Conservation (phyloP, 2,113 vertebrate species). For the Laticauda laticaudata region DNA sequence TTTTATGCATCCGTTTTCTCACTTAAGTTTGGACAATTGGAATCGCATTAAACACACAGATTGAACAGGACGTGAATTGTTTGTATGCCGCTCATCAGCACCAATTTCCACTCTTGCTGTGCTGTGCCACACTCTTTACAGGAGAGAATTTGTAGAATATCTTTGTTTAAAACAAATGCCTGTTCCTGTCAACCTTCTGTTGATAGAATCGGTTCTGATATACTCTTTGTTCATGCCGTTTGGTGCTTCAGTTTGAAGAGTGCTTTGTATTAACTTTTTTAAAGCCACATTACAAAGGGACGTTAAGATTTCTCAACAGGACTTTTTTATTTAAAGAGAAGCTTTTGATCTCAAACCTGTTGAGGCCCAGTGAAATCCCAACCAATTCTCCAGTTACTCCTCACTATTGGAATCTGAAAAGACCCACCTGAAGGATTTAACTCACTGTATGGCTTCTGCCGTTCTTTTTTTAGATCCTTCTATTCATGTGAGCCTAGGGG, state of each 20-base stretch:
- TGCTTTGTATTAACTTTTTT: constrained; percentile 83
- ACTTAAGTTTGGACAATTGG: neutral
- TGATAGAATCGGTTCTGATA: constrained; percentile 82
- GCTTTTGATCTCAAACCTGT: constrained; percentile 85
- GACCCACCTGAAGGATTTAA: constrained; percentile 85
- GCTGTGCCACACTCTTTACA: neutral
- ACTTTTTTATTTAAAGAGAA: constrained; percentile 75
- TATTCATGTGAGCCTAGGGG: constrained; percentile 71
- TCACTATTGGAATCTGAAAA: constrained; percentile 83
- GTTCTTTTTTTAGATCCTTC: constrained; percentile 67
- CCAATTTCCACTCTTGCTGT: constrained; percentile 28
- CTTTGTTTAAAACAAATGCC: constrained; percentile 76
- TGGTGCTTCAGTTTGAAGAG: constrained; percentile 72
- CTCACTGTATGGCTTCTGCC: constrained; percentile 72
- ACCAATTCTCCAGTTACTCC: constrained; percentile 79
- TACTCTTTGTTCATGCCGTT: constrained; percentile 77
- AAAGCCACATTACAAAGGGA: constrained; percentile 85
- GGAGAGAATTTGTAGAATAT: constrained; percentile 49
- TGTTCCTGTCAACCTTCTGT: constrained; percentile 70
- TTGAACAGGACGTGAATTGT: neutral
- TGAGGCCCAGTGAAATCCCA: constrained; percentile 80
- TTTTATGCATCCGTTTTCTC: neutral
- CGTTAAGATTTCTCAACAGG: constrained; percentile 84
- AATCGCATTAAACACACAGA: neutral
- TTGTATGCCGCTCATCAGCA: neutral